These are phyloP conservation scores for Oreochromis spilurus DNA, from an alignment of 2,113 vertebrate genomes.

Conservation along the genomic window DNA sequence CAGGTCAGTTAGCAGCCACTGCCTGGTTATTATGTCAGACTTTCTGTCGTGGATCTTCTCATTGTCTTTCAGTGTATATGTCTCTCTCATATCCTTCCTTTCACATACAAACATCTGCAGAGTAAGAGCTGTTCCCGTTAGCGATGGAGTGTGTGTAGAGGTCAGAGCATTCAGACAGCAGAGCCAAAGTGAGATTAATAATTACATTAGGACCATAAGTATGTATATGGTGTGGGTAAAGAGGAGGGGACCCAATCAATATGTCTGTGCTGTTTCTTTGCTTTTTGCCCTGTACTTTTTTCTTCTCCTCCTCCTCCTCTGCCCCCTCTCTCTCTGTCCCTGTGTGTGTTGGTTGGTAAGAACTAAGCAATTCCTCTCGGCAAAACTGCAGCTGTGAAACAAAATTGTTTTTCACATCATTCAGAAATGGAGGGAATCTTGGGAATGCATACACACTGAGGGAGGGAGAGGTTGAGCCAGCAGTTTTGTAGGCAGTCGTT, in stretches of 20 bases:
- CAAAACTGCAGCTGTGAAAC: slow-evolving; percentile 52
- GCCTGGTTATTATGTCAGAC: not conserved
- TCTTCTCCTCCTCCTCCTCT: not conserved
- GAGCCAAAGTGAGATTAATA: slow-evolving; percentile 51
- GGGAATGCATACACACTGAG: slow-evolving; percentile 16
- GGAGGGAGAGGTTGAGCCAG: slow-evolving; percentile 35
- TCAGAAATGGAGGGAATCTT: slow-evolving; percentile 42
- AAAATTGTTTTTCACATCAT: slow-evolving; percentile 58
- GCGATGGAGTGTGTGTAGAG: slow-evolving; percentile 18
- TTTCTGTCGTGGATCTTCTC: not conserved
- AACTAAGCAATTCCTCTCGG: slow-evolving; percentile 32
- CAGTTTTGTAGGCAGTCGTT: slow-evolving; percentile 24
- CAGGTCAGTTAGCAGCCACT: slow-evolving; percentile 74
- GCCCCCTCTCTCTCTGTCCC: not conserved
- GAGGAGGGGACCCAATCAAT: slow-evolving; percentile 40
- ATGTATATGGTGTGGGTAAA: slow-evolving; percentile 35
- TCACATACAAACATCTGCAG: not conserved
- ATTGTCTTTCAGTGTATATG: not conserved
- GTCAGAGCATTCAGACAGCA: slow-evolving; percentile 37
- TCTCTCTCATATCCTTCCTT: not conserved
- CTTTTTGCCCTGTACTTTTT: not conserved
- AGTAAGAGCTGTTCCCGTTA: not conserved
- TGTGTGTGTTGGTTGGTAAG: slow-evolving; percentile 16
- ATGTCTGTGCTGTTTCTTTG: slow-evolving; percentile 8
- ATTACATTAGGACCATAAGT: slow-evolving; percentile 52